phyloP scores from a whole-genome alignment of 1,140 invertebrate species.

The Metopolophium dirhodum region DNA sequence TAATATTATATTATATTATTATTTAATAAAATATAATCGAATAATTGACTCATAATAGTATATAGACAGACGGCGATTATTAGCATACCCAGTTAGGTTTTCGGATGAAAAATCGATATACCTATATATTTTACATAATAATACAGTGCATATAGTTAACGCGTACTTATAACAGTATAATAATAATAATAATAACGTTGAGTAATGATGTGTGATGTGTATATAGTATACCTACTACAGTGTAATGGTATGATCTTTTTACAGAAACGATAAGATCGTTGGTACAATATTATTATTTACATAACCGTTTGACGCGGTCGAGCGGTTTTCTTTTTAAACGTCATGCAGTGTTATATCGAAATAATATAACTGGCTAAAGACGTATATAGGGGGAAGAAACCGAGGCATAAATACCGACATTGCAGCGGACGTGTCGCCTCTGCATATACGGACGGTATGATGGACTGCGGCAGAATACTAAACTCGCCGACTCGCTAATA shows the following conservation, averaged over 20 bases:
- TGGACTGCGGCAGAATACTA: background rate
- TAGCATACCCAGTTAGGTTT: background rate
- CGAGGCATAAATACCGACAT: background rate
- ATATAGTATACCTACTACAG: too few species aligned
- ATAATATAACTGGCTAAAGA: background rate
- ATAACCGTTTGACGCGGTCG: background rate
- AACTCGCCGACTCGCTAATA: background rate
- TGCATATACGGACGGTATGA: background rate
- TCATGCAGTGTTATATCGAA: background rate
- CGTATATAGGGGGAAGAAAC: background rate
- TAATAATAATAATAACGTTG: background rate
- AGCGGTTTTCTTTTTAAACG: background rate
- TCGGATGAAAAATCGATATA: background rate
- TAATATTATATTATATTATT: background rate
- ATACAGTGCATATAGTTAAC: background rate
- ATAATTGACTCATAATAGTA: background rate
- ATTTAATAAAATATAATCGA: background rate
- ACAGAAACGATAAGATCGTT: background rate
- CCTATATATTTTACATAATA: background rate
- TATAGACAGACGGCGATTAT: background rate
- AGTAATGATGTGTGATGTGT: background rate
- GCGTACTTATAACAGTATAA: background rate
- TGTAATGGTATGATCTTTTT: background rate
- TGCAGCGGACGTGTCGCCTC: background rate
- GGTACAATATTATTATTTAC: background rate